Evolutionary conservation across 2,113 vertebrate genomes (phyloP), one percentile per base, ranked within the genome.

Genomic region (Motacilla tschutschensis): DNA sequence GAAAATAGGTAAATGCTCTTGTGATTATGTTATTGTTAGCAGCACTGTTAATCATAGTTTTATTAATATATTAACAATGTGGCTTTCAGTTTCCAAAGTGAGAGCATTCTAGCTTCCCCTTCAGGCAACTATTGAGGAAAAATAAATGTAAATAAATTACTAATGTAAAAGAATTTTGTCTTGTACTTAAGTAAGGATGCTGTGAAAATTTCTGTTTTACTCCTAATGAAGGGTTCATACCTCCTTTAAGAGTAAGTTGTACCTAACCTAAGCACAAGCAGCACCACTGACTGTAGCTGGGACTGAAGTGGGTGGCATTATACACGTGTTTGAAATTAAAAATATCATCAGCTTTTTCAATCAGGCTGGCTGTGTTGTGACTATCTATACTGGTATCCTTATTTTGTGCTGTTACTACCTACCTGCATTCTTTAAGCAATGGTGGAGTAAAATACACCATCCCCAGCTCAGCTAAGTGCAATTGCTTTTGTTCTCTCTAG

Each of bases 111-210:
- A 84, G 73, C 48, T 88, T 92, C 14, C 24, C 71, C 78, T 91
- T 79, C 64, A 79, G 71, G 83, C 57, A 86, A 66, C 67, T 35
- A 60, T 64, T 76, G 51, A 86, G 38, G 43, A 75, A 70, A 79
- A 88, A 85, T 70, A 85, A 90, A 77, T 80, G 67, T 88, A 94
- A 93, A 93, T 85, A 91, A 88, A 84, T 87, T 79, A 84, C 35
- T 84, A 79, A 77, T 26, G 41, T 64, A 40, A 88, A 88, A 91
- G 38, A 9, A 80, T 90, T 77, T 77, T 79, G 6, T 43, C 48
- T 76, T 54, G 24, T 33, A 44, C 51, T 65, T 85, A 63, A 89
- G 28, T 81, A 71, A 91, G 60, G 33, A n/a, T 59, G 46, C 20
- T 25, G 22, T 44, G 47, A 73, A 87, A 31, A 33, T 72, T 43